A percentile compares a stretch with the other conserved stretches of the same genome.
Conservation (phyloP, 2,113 vertebrate species). For the Halcyon senegalensis region DNA sequence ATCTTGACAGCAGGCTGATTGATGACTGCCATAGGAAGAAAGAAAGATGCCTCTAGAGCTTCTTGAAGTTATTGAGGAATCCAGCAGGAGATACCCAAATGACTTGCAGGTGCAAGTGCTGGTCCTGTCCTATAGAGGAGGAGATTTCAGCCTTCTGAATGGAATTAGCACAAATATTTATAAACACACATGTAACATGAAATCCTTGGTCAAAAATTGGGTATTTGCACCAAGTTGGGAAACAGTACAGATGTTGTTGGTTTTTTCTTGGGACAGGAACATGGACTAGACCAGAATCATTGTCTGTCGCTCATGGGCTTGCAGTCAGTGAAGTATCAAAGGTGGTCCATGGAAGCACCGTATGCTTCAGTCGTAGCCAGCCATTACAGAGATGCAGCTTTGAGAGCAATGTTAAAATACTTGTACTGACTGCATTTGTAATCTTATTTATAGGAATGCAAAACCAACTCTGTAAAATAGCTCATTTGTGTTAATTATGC, state of each 20-base stretch:
- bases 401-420: neutral
- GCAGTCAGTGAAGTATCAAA: neutral
- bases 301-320: neutral
- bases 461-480: neutral
- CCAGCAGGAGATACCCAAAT: neutral
- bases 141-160: neutral
- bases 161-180: neutral
- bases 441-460: neutral
- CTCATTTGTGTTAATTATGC: neutral
- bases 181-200: neutral
- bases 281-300: neutral
- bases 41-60: neutral
- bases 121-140: neutral
- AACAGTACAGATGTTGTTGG: neutral
- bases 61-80: neutral
- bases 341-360: neutral
- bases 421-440: neutral
- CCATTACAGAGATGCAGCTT: neutral
- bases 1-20: neutral
- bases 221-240: neutral
- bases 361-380: neutral
- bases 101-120: neutral
- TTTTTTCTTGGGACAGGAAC: neutral
- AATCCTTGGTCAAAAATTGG: neutral
- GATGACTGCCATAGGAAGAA: neutral